A percentile compares a stretch with the other conserved stretches of the same genome.
Evolutionary conservation across 35 echinoderm and acorn worm species (phyloP).

Genomic region (Apostichopus parvimensis): DNA sequence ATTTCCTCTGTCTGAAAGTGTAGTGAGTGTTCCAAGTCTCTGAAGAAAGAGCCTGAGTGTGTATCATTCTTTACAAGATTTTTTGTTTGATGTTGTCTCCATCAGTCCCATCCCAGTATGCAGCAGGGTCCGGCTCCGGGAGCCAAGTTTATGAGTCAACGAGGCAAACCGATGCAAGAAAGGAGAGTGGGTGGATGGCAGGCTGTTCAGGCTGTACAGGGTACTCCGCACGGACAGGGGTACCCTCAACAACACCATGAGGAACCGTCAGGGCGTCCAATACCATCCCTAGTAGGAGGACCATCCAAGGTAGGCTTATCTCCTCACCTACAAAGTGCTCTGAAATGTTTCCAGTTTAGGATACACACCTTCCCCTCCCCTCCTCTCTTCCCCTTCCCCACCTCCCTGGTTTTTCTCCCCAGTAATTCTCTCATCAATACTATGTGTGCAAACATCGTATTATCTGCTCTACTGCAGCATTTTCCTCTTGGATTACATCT

Average conservation of each 20-base stretch:
- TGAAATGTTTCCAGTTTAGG: background rate
- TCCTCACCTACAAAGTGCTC: background rate
- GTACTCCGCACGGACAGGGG: background rate
- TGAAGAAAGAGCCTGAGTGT: too few relatives aligned
- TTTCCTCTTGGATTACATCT: too few relatives aligned
- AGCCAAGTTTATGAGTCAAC: background rate
- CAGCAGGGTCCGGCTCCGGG: background rate
- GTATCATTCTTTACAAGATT: too few relatives aligned
- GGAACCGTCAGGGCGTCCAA: constrained; percentile 4
- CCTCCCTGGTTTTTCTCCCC: too few relatives aligned
- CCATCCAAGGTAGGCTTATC: background rate
- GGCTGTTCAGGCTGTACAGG: background rate
- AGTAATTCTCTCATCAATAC: too few relatives aligned
- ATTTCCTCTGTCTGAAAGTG: too few relatives aligned
- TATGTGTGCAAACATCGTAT: too few relatives aligned
- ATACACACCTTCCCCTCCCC: too few relatives aligned
- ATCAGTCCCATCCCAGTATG: background rate
- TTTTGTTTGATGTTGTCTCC: background rate
- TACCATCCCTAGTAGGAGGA: constrained; percentile 36
- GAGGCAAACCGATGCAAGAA: constrained; percentile 15
- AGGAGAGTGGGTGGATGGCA: background rate
- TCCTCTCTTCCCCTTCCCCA: too few relatives aligned
- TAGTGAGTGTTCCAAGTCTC: too few relatives aligned
- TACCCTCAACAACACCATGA: background rate
- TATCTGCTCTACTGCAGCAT: too few relatives aligned